Evolutionary conservation across 1,140 invertebrate genomes (phyloP), one percentile per base, ranked within the genome.

Genomic region (Tetranychus urticae): DNA sequence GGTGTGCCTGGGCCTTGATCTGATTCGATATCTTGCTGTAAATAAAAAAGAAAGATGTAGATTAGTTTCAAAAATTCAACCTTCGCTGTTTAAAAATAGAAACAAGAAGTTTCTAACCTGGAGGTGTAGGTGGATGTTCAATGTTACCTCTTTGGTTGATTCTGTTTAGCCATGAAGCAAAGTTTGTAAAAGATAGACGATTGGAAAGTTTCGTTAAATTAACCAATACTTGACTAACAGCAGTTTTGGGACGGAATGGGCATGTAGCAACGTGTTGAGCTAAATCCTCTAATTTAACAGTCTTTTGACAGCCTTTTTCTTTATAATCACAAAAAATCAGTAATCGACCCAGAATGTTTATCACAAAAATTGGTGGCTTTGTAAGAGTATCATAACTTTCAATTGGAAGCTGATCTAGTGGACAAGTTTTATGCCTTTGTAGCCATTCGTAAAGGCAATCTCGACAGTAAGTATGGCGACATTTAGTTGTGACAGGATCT

Each of bases 271-370:
- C 8, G 33, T 61, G 60, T 31, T 61, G 4, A 12, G n/a, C 3
- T 34, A 61, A 35, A 61, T 56, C 36, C 7, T 55, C 52, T 46
- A 61, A 45, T 42, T 37, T 39, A 14, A 61, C 34, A 1, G 56
- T 39, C 56, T 56, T 12, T 6, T 55, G 14, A 47, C 60, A 61
- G 6, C 60, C 60, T 31, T 56, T 55, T 13, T 61, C 60, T 35
- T 55, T n/a, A 35, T 37, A 56, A 42, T 61, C 60, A 56, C 60
- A 61, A 8, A 8, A 31, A 7, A 61, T 61, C 42, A 58, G 34
- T 1, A 61, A 34, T 13, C 33, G 34, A 58, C 52, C 60, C 37
- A 61, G 39, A n/a, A 56, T 37, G 46, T 61, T 61, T 48, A 36
- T 42, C 1, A 46, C 12, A n/a, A 47, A 14, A 4, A 59, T 13